Evolutionary conservation across 37 sponge, comb jelly and placozoan genomes (phyloP).

Genomic region (Axinella damicornis): DNA sequence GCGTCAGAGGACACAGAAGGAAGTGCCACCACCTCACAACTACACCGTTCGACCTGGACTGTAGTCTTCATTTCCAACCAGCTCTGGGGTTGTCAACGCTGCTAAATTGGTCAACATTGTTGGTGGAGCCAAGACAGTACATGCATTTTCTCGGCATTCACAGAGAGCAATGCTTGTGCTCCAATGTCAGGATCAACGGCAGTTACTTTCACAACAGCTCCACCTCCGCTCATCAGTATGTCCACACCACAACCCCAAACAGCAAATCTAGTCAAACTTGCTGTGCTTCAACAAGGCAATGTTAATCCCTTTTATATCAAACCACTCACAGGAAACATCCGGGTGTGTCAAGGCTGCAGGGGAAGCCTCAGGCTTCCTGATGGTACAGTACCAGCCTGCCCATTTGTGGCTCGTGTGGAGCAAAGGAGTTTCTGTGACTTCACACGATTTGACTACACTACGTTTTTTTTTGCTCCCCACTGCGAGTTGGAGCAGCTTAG

Average conservation of each 20-base stretch:
- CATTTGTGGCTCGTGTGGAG: conserved; percentile 2
- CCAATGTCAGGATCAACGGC: too few species aligned
- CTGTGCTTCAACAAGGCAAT: too few species aligned
- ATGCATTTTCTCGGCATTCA: too few species aligned
- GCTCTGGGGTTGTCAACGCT: neutral
- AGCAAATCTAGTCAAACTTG: neutral
- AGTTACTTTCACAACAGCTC: neutral
- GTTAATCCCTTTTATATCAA: neutral
- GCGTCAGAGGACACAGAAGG: neutral
- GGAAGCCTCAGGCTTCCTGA: neutral
- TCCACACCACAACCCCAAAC: neutral
- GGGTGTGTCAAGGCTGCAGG: conserved; percentile 42
- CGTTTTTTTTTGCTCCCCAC: conserved; percentile 14
- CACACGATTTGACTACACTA: conserved; percentile 37
- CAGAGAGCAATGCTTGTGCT: too few species aligned
- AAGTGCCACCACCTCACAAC: neutral
- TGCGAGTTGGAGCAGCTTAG: conserved; percentile 13
- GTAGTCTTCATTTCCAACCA: neutral
- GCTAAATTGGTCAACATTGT: neutral
- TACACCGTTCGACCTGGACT: neutral
- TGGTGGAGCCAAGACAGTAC: too few species aligned
- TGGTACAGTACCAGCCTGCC: neutral
- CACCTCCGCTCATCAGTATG: neutral
- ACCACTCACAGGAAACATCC: conserved; percentile 14
- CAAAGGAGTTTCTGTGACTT: neutral